Conservation (phyloP, 2,797 vertebrate genomes). For the Lateolabrax maculatus region DNA sequence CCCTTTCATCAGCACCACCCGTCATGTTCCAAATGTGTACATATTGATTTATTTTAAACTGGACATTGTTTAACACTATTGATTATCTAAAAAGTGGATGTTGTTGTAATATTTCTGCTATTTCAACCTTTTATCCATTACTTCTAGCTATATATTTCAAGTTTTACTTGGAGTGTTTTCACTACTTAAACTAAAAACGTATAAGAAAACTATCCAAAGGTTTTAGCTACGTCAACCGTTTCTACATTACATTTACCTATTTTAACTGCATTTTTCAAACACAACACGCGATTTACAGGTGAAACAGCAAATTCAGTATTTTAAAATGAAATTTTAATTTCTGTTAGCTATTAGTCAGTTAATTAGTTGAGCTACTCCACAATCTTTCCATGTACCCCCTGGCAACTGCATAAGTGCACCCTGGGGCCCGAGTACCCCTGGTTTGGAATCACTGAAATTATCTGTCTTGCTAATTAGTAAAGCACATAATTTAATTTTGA, state of each 20-base stretch:
- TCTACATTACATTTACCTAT: not conserved
- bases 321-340: not conserved
- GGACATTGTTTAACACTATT: not conserved
- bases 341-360: no score
- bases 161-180: not conserved
- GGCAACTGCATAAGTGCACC: conserved; percentile 17
- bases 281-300: not conserved
- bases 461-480: conserved; percentile 64
- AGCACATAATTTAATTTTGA: conserved; percentile 64
- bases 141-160: not conserved
- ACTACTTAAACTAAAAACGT: not conserved
- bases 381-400: not conserved
- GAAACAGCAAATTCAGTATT: not conserved
- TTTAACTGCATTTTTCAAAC: not conserved
- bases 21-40: not conserved
- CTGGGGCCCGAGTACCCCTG: conserved; percentile 6
- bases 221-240: not conserved
- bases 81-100: not conserved
- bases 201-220: not conserved
- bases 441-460: conserved; percentile 47
- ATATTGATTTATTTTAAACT: not conserved
- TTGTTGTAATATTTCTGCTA: not conserved
- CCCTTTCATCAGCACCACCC: not conserved
- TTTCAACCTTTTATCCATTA: not conserved
- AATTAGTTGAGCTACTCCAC: not conserved